These are phyloP conservation scores for Erpetoichthys calabaricus DNA, from an alignment of 2,797 vertebrate genomes.

Conservation along the genomic window DNA sequence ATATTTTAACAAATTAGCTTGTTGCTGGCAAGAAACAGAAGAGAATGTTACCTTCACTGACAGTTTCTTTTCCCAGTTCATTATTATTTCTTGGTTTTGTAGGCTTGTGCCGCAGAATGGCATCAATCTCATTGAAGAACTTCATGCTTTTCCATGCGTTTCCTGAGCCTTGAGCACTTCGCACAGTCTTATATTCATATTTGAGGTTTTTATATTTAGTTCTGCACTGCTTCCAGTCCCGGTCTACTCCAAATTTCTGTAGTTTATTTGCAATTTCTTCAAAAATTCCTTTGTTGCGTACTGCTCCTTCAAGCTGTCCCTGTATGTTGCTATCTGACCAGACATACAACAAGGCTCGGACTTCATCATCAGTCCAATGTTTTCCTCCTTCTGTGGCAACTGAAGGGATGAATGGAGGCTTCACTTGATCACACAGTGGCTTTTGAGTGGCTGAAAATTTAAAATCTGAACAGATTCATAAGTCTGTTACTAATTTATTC, in stretches of 20 bases:
- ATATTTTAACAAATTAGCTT: too few species aligned
- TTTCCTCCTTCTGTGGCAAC: constrained; percentile 68
- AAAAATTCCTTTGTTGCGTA: constrained; percentile 82
- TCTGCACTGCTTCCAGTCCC: constrained; percentile 81
- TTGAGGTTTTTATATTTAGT: constrained; percentile 87
- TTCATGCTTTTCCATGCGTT: constrained; percentile 65
- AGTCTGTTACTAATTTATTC: too few species aligned
- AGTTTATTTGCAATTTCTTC: constrained; percentile 73
- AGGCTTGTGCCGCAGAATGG: constrained; percentile 59
- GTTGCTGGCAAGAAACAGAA: too few species aligned
- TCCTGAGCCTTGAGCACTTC: constrained; percentile 46
- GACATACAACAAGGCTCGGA: constrained; percentile 61
- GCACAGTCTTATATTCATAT: constrained; percentile 74
- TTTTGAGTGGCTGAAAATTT: constrained; percentile 26
- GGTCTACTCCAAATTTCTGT: constrained; percentile 65
- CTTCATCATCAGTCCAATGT: constrained; percentile 78
- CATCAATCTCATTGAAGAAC: constrained; percentile 73
- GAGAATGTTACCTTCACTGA: constrained; percentile 1
- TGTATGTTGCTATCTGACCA: constrained; percentile 68
- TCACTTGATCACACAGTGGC: constrained; percentile 19
- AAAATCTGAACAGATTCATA: background rate
- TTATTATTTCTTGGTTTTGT: constrained; percentile 37
- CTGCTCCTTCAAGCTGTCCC: constrained; percentile 62
- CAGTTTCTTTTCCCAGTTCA: constrained; percentile 13
- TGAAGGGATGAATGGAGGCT: constrained; percentile 32